These are phyloP conservation scores for Nomada goodeniana DNA, from an alignment of 2,888 invertebrate species.

Conservation along the genomic window DNA sequence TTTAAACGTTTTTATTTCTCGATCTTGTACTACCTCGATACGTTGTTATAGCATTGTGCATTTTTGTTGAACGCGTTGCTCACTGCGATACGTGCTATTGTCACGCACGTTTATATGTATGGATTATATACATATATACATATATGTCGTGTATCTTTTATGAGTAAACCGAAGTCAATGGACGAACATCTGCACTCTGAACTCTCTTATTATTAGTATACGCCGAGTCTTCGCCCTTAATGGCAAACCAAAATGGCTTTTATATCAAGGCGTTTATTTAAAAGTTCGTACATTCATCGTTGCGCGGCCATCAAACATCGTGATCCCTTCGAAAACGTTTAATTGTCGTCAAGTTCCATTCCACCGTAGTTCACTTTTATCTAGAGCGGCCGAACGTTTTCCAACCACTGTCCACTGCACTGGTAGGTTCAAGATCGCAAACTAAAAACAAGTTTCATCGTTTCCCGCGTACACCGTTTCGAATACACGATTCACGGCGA, in stretches of 20 bases:
- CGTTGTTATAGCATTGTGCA: not conserved
- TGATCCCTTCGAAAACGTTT: slow-evolving; percentile 4
- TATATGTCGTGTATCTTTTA: slow-evolving; percentile 4
- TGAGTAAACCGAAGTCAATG: not conserved
- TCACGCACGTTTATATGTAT: slow-evolving; percentile 6
- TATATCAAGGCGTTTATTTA: slow-evolving; percentile 64
- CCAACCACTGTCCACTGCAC: not conserved
- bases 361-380: too few species aligned
- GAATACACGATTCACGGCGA: slow-evolving; percentile 41
- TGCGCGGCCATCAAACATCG: slow-evolving; percentile 57
- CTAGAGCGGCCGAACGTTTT: too few species aligned
- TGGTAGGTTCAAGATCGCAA: slow-evolving; percentile 19
- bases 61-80: slow-evolving; percentile 1
- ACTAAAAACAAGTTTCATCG: slow-evolving; percentile 56
- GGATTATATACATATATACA: slow-evolving; percentile 25
- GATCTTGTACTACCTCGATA: slow-evolving; percentile 28
- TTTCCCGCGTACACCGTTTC: slow-evolving; percentile 32
- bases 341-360: not conserved
- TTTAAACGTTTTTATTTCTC: slow-evolving; percentile 7
- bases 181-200: not conserved
- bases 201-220: not conserved
- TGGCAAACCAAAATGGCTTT: not conserved
- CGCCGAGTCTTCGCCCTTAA: not conserved
- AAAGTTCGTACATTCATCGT: slow-evolving; percentile 48
- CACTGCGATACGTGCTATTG: slow-evolving; percentile 3